Evolutionary conservation across 2,797 vertebrate genomes (phyloP), one percentile per base, ranked within the genome.

Genomic region (Acestrorhynchus altus): DNA sequence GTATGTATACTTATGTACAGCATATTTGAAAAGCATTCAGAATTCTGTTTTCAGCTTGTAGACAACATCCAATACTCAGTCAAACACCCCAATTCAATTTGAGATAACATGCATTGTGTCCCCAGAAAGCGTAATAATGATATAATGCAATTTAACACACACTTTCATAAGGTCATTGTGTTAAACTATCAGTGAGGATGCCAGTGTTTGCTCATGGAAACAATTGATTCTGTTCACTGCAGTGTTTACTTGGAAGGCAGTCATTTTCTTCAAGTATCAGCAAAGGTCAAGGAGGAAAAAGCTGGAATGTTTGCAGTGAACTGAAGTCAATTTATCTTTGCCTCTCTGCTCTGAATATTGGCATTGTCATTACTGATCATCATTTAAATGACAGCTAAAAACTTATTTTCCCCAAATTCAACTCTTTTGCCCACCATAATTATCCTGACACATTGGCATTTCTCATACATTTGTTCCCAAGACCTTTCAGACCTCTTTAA

Each of bases 81-180:
- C 16, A 61, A 0, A 10, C 18, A 61, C 2, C 4, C 1, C 31
- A 51, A 64, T 52, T 51, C 35, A 28, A 26, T 74, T 15, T 74
- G 59, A 42, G 39, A 61, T 69, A 66, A 56, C 46, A 47, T 73
- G 72, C 12, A 40, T 24, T n/a, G 26, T 65, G 65, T 78, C 76
- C 72, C 35, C n/a, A 42, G 31, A 35, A 35, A 35, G 31, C 31
- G 6, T 74, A 72, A 81, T 83, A 63, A 78, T 72, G 74, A 80
- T 67, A 64, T 51, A 76, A 75, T 39, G 71, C 56, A 79, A 64
- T 76, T 81, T 59, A 64, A 15, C 31, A 12, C 49, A 69, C 63
- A 51, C 69, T 78, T 76, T 76, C 35, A 72, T 76, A 81, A 85
- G 84, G 81, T 83, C 81, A 82, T 20, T 20, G 69, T 60, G 26